Conservation (phyloP, 2,888 invertebrate genomes). For the Lysandra coridon region DNA sequence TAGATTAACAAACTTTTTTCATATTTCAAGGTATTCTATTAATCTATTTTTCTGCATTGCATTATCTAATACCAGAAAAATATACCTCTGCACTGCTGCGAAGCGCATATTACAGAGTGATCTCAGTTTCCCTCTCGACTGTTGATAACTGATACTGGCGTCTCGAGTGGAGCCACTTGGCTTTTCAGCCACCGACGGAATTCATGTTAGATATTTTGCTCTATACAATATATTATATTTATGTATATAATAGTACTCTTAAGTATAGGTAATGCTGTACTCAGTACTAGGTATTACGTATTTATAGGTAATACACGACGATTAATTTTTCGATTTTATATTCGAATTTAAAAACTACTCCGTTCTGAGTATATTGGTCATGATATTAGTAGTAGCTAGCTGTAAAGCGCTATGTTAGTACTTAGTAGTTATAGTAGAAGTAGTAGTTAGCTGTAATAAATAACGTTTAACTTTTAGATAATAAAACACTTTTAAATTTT, state of each 20-base stretch:
- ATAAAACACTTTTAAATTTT: too few relatives aligned
- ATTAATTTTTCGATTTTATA: not conserved
- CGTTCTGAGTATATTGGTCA: not conserved
- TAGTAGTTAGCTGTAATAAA: too few relatives aligned
- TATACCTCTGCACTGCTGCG: not conserved
- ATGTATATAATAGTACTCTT: not conserved
- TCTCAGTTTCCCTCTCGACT: conserved; percentile 19
- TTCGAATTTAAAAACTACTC: not conserved
- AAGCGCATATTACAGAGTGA: not conserved
- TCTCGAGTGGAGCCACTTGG: conserved; percentile 27
- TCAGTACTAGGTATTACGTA: not conserved
- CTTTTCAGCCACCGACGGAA: conserved; percentile 14
- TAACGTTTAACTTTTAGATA: too few relatives aligned
- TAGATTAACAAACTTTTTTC: not conserved
- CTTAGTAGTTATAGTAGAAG: too few relatives aligned
- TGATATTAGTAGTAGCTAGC: too few relatives aligned
- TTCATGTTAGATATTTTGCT: conserved; percentile 5
- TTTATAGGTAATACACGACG: not conserved
- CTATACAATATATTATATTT: not conserved
- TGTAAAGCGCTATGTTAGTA: too few relatives aligned
- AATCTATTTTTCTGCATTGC: not conserved
- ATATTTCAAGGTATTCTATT: not conserved
- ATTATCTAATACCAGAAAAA: not conserved
- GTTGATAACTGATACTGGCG: conserved; percentile 27
- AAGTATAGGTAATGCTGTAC: not conserved